phyloP scores from a whole-genome alignment of 2,888 invertebrate genomes.

The Galerucella pusilla region DNA sequence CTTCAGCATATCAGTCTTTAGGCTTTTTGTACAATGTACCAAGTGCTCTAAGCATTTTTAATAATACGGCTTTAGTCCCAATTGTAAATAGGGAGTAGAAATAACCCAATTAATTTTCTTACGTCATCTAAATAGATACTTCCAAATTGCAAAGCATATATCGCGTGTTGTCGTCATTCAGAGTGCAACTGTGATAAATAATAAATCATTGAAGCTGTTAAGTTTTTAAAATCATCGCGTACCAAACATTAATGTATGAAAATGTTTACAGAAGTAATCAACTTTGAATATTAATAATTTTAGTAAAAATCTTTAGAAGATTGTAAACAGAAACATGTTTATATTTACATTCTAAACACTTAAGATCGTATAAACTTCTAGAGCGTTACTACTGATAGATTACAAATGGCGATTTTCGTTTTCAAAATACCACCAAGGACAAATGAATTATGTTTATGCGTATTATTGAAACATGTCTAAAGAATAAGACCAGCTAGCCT shows the following conservation, averaged over 20 bases:
- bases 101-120: too few species aligned
- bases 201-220: not conserved
- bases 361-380: not conserved
- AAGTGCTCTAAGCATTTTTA: too few species aligned
- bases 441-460: not conserved
- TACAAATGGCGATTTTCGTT: not conserved
- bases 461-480: not conserved
- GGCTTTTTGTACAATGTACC: too few species aligned
- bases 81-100: too few species aligned
- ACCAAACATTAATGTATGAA: not conserved
- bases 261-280: constrained; percentile 4
- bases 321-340: constrained; percentile 3
- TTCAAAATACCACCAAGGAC: not conserved
- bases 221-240: not conserved
- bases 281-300: not conserved
- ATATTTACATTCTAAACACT: constrained; percentile 6
- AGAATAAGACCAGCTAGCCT: not conserved
- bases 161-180: too few species aligned
- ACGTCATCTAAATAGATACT: too few species aligned
- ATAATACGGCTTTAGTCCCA: too few species aligned
- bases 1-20: too few species aligned
- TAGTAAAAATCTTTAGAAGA: not conserved
- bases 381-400: not conserved
- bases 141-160: too few species aligned
- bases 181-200: too few species aligned